These are phyloP conservation scores for Trachemys scripta DNA, from an alignment of 2,113 vertebrate genomes.

Conservation along the genomic window DNA sequence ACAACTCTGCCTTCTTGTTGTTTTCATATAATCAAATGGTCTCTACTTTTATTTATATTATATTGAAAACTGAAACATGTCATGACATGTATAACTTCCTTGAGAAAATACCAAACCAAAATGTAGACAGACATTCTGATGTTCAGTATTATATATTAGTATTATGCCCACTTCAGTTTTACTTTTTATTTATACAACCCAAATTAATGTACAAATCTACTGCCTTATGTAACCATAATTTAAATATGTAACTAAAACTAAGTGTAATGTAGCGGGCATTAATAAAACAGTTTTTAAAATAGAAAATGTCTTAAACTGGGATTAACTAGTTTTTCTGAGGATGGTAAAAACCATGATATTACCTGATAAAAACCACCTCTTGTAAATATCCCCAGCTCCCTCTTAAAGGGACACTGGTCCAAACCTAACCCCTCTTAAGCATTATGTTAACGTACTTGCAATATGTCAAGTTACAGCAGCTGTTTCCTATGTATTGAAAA, in stretches of 20 bases:
- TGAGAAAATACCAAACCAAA: neutral
- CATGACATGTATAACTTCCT: neutral
- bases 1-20: neutral
- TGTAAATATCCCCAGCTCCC: neutral
- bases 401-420: neutral
- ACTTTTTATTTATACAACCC: neutral
- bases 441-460: slow-evolving; percentile 23
- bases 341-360: no score
- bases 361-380: neutral
- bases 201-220: neutral
- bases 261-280: neutral
- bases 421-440: slow-evolving; percentile 18
- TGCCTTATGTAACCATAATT: neutral
- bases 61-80: neutral
- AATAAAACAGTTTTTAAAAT: neutral
- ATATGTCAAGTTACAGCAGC: neutral
- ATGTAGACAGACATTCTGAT: neutral
- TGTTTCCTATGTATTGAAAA: slow-evolving; percentile 25
- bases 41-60: neutral
- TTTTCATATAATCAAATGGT: neutral
- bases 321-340: neutral
- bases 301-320: neutral
- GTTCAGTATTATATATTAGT: neutral
- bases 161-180: no score
- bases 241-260: neutral